Evolutionary conservation across 2,888 invertebrate species (phyloP).

Genomic region (Ochropleura leucogaster): DNA sequence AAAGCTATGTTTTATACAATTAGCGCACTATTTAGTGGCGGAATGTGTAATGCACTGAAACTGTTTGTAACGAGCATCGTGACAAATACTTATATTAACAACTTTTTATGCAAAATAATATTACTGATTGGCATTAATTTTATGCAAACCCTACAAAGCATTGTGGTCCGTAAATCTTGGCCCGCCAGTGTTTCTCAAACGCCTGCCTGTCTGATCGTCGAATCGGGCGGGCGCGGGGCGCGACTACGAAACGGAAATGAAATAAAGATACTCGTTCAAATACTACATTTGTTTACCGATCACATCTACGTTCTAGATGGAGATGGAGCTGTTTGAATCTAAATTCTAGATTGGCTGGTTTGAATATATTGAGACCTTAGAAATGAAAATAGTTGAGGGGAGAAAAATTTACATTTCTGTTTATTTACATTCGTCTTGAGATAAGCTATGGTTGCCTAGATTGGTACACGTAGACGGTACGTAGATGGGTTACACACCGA

Average conservation of each 20-base stretch:
- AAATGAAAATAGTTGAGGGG: neutral
- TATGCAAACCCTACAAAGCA: slow-evolving; percentile 69
- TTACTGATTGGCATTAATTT: neutral
- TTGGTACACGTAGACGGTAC: no score
- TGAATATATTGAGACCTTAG: neutral
- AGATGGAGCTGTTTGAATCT: slow-evolving; percentile 19
- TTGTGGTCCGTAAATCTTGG: slow-evolving; percentile 77
- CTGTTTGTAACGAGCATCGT: neutral
- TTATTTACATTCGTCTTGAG: no score
- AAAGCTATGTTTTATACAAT: neutral
- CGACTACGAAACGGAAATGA: slow-evolving; percentile 76
- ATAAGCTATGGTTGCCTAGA: no score
- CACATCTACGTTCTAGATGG: slow-evolving; percentile 17
- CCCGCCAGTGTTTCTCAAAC: slow-evolving; percentile 69
- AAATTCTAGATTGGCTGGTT: slow-evolving; percentile 15
- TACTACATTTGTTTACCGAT: slow-evolving; percentile 55
- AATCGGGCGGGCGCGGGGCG: slow-evolving; percentile 45
- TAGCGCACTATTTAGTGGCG: no score
- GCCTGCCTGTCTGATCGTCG: slow-evolving; percentile 75
- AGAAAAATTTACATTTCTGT: no score
- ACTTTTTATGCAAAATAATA: neutral
- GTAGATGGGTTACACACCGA: no score
- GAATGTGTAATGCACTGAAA: neutral
- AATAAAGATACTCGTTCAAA: slow-evolving; percentile 70
- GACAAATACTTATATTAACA: neutral